phyloP scores from a whole-genome alignment of 1,140 invertebrate species.

The Globodera ellingtonae region DNA sequence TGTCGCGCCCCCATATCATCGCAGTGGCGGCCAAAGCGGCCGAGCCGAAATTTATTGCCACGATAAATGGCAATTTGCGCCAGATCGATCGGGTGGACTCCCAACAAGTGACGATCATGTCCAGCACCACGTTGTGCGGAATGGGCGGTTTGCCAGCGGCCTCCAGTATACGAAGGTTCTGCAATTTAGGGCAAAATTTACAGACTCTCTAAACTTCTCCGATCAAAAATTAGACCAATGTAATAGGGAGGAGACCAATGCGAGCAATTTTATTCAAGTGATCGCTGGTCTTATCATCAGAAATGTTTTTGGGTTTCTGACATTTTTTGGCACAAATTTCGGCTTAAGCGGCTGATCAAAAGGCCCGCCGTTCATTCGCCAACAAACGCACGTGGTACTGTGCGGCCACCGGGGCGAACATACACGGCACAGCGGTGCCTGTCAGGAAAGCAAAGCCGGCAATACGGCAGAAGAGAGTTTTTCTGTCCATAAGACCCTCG shows the following conservation, averaged over 20 bases:
- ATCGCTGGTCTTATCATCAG: background rate
- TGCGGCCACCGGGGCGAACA: background rate
- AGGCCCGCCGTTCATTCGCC: background rate
- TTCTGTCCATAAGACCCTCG: background rate
- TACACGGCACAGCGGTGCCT: background rate
- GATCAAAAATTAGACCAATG: background rate
- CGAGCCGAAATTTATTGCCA: background rate
- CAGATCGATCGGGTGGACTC: constrained; percentile 17
- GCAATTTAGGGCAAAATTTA: background rate
- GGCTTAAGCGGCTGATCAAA: background rate
- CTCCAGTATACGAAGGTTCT: constrained; percentile 7
- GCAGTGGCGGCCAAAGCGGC: constrained; percentile 3
- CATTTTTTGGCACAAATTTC: background rate
- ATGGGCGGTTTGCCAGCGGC: background rate
- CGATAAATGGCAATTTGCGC: constrained; percentile 15
- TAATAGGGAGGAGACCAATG: background rate
- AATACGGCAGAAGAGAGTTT: background rate
- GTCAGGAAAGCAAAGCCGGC: background rate
- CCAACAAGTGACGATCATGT: background rate
- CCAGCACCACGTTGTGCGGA: background rate
- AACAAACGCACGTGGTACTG: background rate
- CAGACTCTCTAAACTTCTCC: background rate
- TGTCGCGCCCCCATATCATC: constrained; percentile 13
- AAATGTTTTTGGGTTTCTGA: background rate
- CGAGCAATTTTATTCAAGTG: background rate